phyloP scores from a whole-genome alignment of 2,888 invertebrate genomes.

The Laspeyria flexula region DNA sequence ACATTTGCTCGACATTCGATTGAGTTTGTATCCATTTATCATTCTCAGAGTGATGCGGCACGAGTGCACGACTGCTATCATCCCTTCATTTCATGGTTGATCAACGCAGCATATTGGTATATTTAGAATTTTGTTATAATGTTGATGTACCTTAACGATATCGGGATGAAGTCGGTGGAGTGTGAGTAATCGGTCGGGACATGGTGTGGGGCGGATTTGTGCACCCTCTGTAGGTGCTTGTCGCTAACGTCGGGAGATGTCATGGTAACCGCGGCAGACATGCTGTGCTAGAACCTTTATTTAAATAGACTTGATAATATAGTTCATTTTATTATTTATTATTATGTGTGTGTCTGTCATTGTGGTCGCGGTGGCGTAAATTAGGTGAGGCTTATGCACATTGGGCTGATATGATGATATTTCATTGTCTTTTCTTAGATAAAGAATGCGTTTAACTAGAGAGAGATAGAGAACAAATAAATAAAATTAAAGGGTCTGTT shows the following conservation, averaged over 20 bases:
- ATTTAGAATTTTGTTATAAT: slow-evolving; percentile 73
- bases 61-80: slow-evolving; percentile 49
- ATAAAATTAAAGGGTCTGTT: no score
- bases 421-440: no score
- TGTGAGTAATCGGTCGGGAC: slow-evolving; percentile 75
- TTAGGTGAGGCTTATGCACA: no score
- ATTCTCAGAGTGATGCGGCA: slow-evolving; percentile 30
- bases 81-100: slow-evolving; percentile 70
- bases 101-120: slow-evolving; percentile 67
- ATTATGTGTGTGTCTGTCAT: no score
- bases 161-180: slow-evolving; percentile 60
- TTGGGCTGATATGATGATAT: no score
- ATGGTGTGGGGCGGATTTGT: slow-evolving; percentile 37
- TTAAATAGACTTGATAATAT: no score
- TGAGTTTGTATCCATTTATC: no score
- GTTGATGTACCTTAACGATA: slow-evolving; percentile 52
- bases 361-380: no score
- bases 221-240: slow-evolving; percentile 40
- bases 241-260: slow-evolving; percentile 39
- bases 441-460: no score
- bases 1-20: no score
- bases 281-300: background rate
- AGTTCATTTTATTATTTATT: no score
- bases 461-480: no score
- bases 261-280: slow-evolving; percentile 48